Conservation (phyloP, 1,140 invertebrate species). For the Augochlora pura region DNA sequence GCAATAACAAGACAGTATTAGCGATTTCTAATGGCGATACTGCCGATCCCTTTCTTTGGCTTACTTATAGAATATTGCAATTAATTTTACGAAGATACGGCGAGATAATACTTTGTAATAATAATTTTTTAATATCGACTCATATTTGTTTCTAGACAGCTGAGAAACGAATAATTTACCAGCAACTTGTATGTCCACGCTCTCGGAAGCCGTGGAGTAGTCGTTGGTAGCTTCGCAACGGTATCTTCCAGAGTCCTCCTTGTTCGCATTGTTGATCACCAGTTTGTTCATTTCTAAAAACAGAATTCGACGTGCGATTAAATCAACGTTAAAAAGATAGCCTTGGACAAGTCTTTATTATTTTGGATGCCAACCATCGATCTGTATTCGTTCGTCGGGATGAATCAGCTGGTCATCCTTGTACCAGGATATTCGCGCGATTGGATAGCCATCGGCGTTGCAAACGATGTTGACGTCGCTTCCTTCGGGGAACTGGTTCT, state of each 20-base stretch:
- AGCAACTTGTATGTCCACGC: conserved; percentile 85
- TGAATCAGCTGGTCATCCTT: conserved; percentile 84
- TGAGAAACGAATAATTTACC: conserved; percentile 79
- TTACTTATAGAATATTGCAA: neutral
- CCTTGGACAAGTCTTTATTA: neutral
- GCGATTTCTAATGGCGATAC: neutral
- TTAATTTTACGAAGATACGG: too few species aligned
- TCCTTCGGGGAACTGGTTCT: conserved; percentile 83
- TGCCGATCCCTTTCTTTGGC: too few species aligned
- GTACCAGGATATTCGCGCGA: conserved; percentile 88
- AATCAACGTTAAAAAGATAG: neutral
- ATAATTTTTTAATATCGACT: too few species aligned
- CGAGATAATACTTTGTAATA: too few species aligned
- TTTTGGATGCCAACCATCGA: conserved; percentile 81
- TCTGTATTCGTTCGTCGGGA: conserved; percentile 80
- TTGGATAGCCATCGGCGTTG: conserved; percentile 88
- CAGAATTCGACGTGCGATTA: neutral
- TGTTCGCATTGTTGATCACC: conserved; percentile 83
- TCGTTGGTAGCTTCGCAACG: conserved; percentile 88
- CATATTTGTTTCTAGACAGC: neutral
- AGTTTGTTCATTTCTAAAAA: conserved; percentile 85
- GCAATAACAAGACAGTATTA: conserved; percentile 62
- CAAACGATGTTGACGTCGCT: conserved; percentile 87
- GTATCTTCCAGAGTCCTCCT: conserved; percentile 88
- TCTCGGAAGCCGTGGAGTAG: conserved; percentile 83